Evolutionary conservation across 2,888 invertebrate genomes (phyloP), one percentile per base, ranked within the genome.

Genomic region (Panopea generosa): DNA sequence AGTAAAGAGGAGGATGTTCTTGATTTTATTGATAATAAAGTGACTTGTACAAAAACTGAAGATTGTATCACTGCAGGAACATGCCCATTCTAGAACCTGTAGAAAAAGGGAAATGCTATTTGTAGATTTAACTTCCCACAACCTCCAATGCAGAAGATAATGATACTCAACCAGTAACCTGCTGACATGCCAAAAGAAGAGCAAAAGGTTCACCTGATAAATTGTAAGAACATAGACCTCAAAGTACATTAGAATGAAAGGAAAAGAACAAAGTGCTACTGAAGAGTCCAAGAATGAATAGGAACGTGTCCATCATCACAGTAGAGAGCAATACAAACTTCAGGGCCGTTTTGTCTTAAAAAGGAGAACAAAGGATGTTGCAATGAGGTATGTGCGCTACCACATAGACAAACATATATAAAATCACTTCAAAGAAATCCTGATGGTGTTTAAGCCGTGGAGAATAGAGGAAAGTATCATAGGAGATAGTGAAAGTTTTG

Each of bases 391-490:
- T 56, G 73, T 77, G 27, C 57, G 55, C 38, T 80, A 63, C 24
- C 68, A 76, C 26, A 43, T 38, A 26, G 22, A 66, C n/a, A 45
- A 26, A 38, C 84, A 89, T 38, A 50, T 67, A 7, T 43, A 76
- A 14, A 82, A 89, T 33, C 83, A 76, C 57, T 84, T 73, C 52
- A 59, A 87, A 29, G 86, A 86, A 47, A 53, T 83, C 16, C 26
- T 87, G 0, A 84, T 88, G 86, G 72, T 90, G 2, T 89, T 71
- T 63, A 7, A 71, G 0, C 82, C 87, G 0, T 89, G 88, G 89
- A 47, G 87, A 50, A 50, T n/a, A 87, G 55, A 87, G 87, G 71
- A 18, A 4, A 74, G 11, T 33, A 43, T 66, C 27, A 2, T 47
- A 16, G 29, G 65, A 20, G 22, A 65, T 4, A 55, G 65, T 24